These are phyloP conservation scores for Diadophis punctatus DNA, from an alignment of 2,113 vertebrate species.

Conservation along the genomic window DNA sequence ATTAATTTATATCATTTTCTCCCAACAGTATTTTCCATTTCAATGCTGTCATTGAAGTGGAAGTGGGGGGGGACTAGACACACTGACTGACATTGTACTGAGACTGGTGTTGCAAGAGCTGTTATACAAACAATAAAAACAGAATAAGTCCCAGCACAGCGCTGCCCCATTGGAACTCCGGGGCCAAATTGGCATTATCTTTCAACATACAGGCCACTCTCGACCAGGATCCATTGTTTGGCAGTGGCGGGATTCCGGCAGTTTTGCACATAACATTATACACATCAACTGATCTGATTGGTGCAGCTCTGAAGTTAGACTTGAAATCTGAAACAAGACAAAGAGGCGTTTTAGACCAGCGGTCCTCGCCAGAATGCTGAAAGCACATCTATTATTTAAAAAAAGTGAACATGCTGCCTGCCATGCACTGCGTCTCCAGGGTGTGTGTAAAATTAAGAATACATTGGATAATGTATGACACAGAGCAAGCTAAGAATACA, in stretches of 20 bases:
- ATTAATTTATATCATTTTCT: conserved; percentile 22
- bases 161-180: background rate
- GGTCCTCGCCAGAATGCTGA: background rate
- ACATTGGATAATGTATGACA: background rate
- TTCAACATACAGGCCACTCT: conserved; percentile 81
- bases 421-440: background rate
- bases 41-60: conserved; percentile 51
- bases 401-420: background rate
- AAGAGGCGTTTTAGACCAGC: background rate
- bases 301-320: conserved; percentile 74
- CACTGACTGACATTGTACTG: conserved; percentile 22
- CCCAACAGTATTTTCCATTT: conserved; percentile 38
- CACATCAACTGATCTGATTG: conserved; percentile 84
- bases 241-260: conserved; percentile 76
- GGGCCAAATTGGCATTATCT: conserved; percentile 25
- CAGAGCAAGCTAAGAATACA: background rate
- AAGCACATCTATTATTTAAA: background rate
- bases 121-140: conserved; percentile 35
- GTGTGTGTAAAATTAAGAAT: background rate
- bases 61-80: conserved; percentile 5
- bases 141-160: conserved; percentile 49
- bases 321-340: conserved; percentile 81
- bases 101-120: conserved; percentile 18
- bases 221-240: conserved; percentile 96
- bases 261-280: conserved; percentile 90